A percentile compares a stretch with the other conserved stretches of the same genome.
Evolutionary conservation across 1,140 invertebrate genomes (phyloP).

Genomic region (Tenebrio molitor): DNA sequence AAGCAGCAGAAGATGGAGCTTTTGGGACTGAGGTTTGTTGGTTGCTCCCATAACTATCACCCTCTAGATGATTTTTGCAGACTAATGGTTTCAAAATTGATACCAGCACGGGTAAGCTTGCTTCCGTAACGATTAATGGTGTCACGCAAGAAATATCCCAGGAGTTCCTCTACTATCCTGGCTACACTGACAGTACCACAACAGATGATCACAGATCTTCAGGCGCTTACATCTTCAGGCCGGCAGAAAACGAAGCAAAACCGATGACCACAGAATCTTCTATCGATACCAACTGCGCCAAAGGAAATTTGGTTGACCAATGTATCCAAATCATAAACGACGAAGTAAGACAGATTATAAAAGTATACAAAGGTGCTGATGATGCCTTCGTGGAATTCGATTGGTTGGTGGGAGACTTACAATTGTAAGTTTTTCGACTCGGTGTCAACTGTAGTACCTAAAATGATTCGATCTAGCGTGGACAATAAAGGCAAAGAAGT

Average conservation of each 20-base stretch:
- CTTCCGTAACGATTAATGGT: slow-evolving; percentile 70
- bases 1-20: not conserved
- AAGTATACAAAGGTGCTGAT: slow-evolving; percentile 74
- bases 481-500: slow-evolving; percentile 86
- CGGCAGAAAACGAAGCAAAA: slow-evolving; percentile 65
- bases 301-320: slow-evolving; percentile 84
- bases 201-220: slow-evolving; percentile 72
- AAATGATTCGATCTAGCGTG: slow-evolving; percentile 65
- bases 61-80: slow-evolving; percentile 8
- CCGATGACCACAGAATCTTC: not conserved
- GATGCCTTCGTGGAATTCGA: slow-evolving; percentile 85
- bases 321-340: slow-evolving; percentile 80
- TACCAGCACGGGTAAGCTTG: slow-evolving; percentile 68
- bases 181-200: slow-evolving; percentile 75
- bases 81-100: slow-evolving; percentile 1
- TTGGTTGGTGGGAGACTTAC: slow-evolving; percentile 89
- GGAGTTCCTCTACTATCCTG: slow-evolving; percentile 83
- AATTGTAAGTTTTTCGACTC: slow-evolving; percentile 67
- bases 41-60: too few relatives aligned
- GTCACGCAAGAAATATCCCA: slow-evolving; percentile 72
- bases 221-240: slow-evolving; percentile 90
- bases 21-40: not conserved
- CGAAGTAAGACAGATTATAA: slow-evolving; percentile 86
- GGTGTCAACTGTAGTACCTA: not conserved
- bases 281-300: slow-evolving; percentile 56